Evolutionary conservation across 2,888 invertebrate species (phyloP).

Genomic region (Xiphydria camelus): DNA sequence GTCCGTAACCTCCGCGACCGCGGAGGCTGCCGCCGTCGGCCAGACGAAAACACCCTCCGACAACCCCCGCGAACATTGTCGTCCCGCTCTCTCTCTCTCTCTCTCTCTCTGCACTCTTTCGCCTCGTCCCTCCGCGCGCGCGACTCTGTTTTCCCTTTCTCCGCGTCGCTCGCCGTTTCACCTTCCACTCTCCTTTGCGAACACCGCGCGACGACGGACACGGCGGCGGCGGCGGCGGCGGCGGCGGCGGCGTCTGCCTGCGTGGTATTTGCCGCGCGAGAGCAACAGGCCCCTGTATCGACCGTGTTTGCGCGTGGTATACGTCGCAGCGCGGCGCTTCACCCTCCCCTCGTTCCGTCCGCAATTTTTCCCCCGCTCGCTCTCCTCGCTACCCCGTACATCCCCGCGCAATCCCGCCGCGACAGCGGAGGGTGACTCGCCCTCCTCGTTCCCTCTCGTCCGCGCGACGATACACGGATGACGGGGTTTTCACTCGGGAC

Average conservation of each 20-base stretch:
- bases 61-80: neutral
- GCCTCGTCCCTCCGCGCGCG: neutral
- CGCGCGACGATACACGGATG: slow-evolving; percentile 18
- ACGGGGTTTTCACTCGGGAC: too few species aligned
- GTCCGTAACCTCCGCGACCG: too few species aligned
- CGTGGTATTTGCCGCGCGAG: slow-evolving; percentile 12
- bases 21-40: too few species aligned
- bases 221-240: too few species aligned
- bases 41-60: too few species aligned
- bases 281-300: slow-evolving; percentile 52
- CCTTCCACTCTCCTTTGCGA: too few species aligned
- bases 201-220: too few species aligned
- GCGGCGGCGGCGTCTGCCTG: neutral
- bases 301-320: slow-evolving; percentile 40
- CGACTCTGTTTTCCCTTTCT: slow-evolving; percentile 1
- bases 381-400: neutral
- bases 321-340: too few species aligned
- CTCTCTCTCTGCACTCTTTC: neutral
- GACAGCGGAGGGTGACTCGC: neutral
- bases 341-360: slow-evolving; percentile 11
- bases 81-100: slow-evolving; percentile 2
- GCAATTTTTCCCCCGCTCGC: neutral
- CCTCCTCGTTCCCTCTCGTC: neutral
- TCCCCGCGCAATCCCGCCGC: neutral
- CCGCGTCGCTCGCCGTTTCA: neutral